Base-by-base conservation (phyloP, 2,888 invertebrate species). In the Atrina japonica region DNA sequence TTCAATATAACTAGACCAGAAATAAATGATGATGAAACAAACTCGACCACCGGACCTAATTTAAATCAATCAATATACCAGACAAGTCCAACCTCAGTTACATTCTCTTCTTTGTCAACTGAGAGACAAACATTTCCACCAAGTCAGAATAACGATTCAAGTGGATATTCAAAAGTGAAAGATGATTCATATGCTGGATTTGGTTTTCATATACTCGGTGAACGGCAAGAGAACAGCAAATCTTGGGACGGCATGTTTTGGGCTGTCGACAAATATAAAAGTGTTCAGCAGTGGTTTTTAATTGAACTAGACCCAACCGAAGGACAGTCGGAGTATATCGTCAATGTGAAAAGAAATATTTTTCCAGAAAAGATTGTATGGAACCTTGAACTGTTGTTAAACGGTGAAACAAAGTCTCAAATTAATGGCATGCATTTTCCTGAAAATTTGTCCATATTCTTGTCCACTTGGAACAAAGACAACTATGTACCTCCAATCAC, bases 171-270 rank as follows among this genome's bases (percentile, higher is more conserved):
- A n/a, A 21, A 14, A 6, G 16, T 29, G 9, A 47, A 30, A 40
- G 45, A 40, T 23, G 30, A 27, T 11, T 45, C 60, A 16, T 11
- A 30, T 50, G 64, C 68, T 56, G 69, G 69, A 40, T 56, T 63
- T 41, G 69, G 69, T 47, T 56, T 58, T 29, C 56, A 64, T 18
- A 58, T 69, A 11, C 25, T 69, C 16, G 69, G 69, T 14, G 55
- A 63, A 30, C 25, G 40, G 23, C 55, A 55, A 21, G 23, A n/a
- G 6, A 30, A 59, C 3, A 65, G 47, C 16, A 25, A 35, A 21
- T 23, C 1, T 21, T 70, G 70, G 70, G 61, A 70, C 30, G 45
- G 56, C 21, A 43, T 70, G 14, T 43, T 70, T 14, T 70, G 70
- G 70, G 43, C 53, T n/a, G 56, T 21, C 6, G 70, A 70, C 45